phyloP scores from a whole-genome alignment of 1,140 invertebrate species.

The Drosophila simulans region DNA sequence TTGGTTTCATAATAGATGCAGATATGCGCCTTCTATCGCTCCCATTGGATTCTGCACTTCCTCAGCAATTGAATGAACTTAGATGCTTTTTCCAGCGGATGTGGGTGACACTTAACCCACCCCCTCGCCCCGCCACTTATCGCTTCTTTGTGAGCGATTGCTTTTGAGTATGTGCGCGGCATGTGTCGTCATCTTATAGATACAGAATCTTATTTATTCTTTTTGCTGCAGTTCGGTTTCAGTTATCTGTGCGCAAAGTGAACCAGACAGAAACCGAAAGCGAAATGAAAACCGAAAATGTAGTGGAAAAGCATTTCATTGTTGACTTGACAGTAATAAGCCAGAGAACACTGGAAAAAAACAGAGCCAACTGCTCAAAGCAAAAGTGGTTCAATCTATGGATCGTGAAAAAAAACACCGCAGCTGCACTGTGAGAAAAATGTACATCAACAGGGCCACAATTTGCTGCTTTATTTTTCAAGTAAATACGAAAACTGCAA shows the following conservation, averaged over 20 bases:
- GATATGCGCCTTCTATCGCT: slow-evolving; percentile 12
- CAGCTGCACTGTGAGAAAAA: too few species aligned
- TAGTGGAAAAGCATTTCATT: slow-evolving; percentile 31
- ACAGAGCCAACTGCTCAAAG: too few species aligned
- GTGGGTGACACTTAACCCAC: slow-evolving; percentile 26
- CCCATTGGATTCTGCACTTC: slow-evolving; percentile 34
- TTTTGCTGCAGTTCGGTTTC: slow-evolving; percentile 34
- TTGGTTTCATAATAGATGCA: not conserved
- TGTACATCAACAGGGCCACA: too few species aligned
- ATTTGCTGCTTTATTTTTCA: too few species aligned
- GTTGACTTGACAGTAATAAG: slow-evolving; percentile 34
- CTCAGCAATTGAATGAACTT: slow-evolving; percentile 31
- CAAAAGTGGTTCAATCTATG: slow-evolving; percentile 12
- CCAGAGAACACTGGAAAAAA: slow-evolving; percentile 15
- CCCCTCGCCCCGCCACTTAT: slow-evolving; percentile 1
- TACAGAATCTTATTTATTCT: slow-evolving; percentile 37
- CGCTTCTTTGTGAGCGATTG: not conserved
- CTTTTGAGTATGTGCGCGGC: not conserved
- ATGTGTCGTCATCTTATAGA: slow-evolving; percentile 57
- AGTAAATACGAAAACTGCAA: too few species aligned
- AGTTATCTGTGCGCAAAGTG: slow-evolving; percentile 35
- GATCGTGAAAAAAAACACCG: not conserved
- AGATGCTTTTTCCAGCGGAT: slow-evolving; percentile 20
- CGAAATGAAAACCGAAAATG: slow-evolving; percentile 3
- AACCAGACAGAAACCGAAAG: slow-evolving; percentile 9